A percentile compares a stretch with the other conserved stretches of the same genome.
These are phyloP conservation scores for Papilio polytes DNA, from an alignment of 1,140 invertebrate genomes.

Conservation along the genomic window DNA sequence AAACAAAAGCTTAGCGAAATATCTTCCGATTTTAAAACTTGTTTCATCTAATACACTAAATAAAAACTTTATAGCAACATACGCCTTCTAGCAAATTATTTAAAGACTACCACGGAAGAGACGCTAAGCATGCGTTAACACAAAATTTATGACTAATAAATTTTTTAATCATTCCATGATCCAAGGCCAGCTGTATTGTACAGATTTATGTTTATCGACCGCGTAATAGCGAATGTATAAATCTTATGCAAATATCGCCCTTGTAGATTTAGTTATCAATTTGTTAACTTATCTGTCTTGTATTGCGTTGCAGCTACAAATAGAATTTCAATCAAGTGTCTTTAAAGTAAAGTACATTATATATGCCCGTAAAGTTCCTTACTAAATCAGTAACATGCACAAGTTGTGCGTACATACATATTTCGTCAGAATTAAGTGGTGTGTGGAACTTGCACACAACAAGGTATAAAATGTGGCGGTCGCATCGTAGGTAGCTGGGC, in stretches of 20 bases:
- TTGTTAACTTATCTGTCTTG: not conserved
- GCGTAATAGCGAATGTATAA: not conserved
- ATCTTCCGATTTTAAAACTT: not conserved
- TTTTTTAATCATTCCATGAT: constrained; percentile 47
- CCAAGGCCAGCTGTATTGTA: constrained; percentile 49
- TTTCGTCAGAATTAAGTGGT: constrained; percentile 34
- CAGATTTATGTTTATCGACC: constrained; percentile 16
- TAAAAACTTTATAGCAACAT: not conserved
- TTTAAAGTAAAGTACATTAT: not conserved
- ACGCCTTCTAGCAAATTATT: constrained; percentile 4
- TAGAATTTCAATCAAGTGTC: not conserved
- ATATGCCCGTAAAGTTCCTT: not conserved
- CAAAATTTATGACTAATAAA: constrained; percentile 64
- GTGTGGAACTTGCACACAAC: constrained; percentile 5
- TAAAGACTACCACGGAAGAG: not conserved
- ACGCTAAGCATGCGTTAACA: constrained; percentile 48
- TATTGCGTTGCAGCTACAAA: constrained; percentile 12
- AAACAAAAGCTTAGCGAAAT: constrained; percentile 23
- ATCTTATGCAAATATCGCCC: not conserved
- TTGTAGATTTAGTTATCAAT: not conserved
- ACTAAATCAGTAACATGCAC: not conserved
- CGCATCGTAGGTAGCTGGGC: constrained; percentile 58
- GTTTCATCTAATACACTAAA: constrained; percentile 1
- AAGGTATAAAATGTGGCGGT: constrained; percentile 45
- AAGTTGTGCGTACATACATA: not conserved